Percentiles rank a stretch among this genome's conserved stretches.
These are phyloP conservation scores for Vidua chalybeata DNA, from an alignment of 2,113 vertebrate genomes.

Conservation along the genomic window DNA sequence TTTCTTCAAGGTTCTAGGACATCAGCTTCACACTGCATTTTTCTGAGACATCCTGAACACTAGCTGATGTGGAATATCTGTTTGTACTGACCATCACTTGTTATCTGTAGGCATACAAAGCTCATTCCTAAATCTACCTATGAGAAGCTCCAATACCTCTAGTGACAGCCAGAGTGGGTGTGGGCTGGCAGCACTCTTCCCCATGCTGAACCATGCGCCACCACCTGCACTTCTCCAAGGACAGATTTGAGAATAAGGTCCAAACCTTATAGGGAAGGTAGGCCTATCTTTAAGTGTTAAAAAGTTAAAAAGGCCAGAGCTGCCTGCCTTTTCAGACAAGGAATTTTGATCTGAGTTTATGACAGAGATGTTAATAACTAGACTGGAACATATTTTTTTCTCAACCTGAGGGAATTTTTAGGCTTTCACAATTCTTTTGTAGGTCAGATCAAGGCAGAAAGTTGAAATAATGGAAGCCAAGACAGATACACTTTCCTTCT, in stretches of 20 bases:
- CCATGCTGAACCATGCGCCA: rapidly evolving
- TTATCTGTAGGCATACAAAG: rapidly evolving
- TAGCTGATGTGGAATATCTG: rapidly evolving
- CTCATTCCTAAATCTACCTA: background rate
- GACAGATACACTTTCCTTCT: background rate
- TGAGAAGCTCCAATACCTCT: background rate
- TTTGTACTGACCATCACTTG: background rate
- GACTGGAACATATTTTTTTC: background rate
- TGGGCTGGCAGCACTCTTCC: background rate
- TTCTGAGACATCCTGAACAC: background rate
- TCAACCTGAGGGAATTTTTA: background rate
- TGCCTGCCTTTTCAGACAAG: background rate
- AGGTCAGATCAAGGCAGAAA: background rate
- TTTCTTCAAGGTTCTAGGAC: background rate
- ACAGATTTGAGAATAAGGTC: background rate
- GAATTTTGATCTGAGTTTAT: background rate
- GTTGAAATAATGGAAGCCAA: background rate
- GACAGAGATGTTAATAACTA: background rate
- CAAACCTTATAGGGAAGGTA: background rate
- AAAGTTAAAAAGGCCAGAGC: background rate
- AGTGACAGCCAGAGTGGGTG: background rate
- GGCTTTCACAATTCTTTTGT: background rate
- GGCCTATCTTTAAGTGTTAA: background rate
- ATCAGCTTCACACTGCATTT: background rate
- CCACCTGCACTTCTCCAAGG: background rate